phyloP scores from a whole-genome alignment of 2,888 invertebrate genomes.

The Galerucella nymphaeae region DNA sequence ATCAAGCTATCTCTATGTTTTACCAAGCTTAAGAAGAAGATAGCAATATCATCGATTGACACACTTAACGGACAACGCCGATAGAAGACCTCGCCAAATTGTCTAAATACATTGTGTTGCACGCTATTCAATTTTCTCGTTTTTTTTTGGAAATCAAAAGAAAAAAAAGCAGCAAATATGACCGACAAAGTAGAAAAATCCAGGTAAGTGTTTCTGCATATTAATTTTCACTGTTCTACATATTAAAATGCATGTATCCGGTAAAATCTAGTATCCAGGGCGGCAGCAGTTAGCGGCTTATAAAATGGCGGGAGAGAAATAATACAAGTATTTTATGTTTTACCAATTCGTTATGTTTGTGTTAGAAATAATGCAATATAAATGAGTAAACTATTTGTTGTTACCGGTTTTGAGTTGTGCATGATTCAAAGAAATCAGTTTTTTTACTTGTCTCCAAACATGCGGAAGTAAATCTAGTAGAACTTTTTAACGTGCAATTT shows the following conservation, averaged over 20 bases:
- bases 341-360: not conserved
- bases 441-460: not conserved
- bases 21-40: not conserved
- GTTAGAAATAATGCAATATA: not conserved
- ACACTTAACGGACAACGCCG: slow-evolving; percentile 18
- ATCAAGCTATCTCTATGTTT: slow-evolving; percentile 3
- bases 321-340: not conserved
- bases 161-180: slow-evolving; percentile 26
- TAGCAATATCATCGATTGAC: slow-evolving; percentile 16
- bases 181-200: slow-evolving; percentile 28
- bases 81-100: slow-evolving; percentile 20
- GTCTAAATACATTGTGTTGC: not conserved
- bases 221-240: slow-evolving; percentile 7
- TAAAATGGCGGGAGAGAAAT: slow-evolving; percentile 20
- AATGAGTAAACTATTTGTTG: not conserved
- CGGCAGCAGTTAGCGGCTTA: slow-evolving; percentile 16
- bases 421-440: not conserved
- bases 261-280: not conserved
- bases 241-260: not conserved
- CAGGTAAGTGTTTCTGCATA: slow-evolving; percentile 17
- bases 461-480: not conserved
- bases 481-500: not conserved
- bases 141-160: slow-evolving; percentile 26
- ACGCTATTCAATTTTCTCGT: slow-evolving; percentile 27
- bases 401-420: not conserved